Evolutionary conservation across 2,797 vertebrate genomes (phyloP), one percentile per base, ranked within the genome.

Genomic region (Myotis findleyi): DNA sequence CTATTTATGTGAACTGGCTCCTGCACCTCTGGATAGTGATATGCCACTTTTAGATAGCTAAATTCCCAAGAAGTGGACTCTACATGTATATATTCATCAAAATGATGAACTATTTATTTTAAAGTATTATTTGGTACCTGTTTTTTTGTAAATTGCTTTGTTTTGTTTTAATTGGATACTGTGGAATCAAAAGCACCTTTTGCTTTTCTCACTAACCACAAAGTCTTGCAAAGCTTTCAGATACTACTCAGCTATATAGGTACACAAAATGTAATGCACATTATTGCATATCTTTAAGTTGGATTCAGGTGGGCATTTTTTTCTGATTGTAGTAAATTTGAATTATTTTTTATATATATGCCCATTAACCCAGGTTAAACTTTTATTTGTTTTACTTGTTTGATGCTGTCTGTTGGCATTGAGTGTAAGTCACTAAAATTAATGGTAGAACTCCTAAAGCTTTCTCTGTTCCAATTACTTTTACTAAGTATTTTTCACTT

Each of bases 1-100:
- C 97, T 99, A 99, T 98, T 98, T 99, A 95, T 99, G 99, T 36
- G 99, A 99, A 99, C 99, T 99, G 95, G 99, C 99, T 95, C 99
- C 99, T 0, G 98, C 98, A 5, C 98, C 98, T 68, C 98, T 98
- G 96, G 98, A 99, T 93, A 97, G 97, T 2, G 99, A 99, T 49
- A 98, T 98, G 91, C 89, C 98, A 1, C 98, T 98, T 82, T 94
- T 99, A 97, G 98, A 98, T 97, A 99, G 98, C 88, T 98, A 93
- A 98, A 83, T 80, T 38, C 79, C 83, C 87, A 38, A 16, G 0
- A 12, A 71, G 76, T 96, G 95, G 87, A 97, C 93, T 97, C 95
- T 98, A 96, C 97, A 97, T 97, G 98, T 99, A 98, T 96, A 99
- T 98, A 99, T 98, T 98, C 96, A 98, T 97, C 97, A 98, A 98